These are phyloP conservation scores for Leucoma salicis DNA, from an alignment of 2,888 invertebrate species.

Conservation along the genomic window DNA sequence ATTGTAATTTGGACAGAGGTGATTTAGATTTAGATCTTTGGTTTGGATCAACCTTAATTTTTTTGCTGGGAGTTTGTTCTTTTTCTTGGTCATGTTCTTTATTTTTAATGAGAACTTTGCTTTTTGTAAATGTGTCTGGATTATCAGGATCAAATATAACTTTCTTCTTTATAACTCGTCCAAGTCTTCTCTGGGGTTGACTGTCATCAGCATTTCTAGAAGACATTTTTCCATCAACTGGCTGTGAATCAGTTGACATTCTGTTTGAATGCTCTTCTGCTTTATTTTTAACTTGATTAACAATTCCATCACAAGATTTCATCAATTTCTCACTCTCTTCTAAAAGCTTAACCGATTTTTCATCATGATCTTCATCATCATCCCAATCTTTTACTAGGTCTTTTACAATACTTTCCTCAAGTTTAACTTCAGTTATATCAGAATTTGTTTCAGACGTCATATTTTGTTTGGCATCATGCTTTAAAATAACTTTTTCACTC, in stretches of 20 bases:
- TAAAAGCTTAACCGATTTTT: constrained; percentile 30
- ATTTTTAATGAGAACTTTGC: constrained; percentile 48
- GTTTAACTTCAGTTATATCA: constrained; percentile 22
- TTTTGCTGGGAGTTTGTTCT: constrained; percentile 51
- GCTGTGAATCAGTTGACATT: constrained; percentile 43
- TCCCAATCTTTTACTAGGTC: constrained; percentile 80
- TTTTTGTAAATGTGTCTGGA: constrained; percentile 76
- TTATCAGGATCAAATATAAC: constrained; percentile 89
- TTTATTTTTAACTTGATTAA: constrained; percentile 31
- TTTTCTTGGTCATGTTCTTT: constrained; percentile 50
- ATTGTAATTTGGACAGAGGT: constrained; percentile 60
- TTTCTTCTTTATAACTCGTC: constrained; percentile 86
- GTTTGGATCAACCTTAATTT: constrained; percentile 50
- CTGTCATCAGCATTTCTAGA: constrained; percentile 54
- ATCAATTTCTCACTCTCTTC: constrained; percentile 36
- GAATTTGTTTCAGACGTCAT: constrained; percentile 4
- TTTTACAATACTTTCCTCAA: constrained; percentile 67
- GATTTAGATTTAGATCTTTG: constrained; percentile 60
- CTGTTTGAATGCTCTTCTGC: constrained; percentile 33
- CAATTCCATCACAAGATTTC: constrained; percentile 31
- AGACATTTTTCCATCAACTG: constrained; percentile 43
- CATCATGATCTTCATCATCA: constrained; percentile 62
- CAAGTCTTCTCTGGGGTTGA: constrained; percentile 61
- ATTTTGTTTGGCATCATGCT: constrained; percentile 17
- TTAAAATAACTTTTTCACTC: constrained; percentile 24